Conservation (phyloP, 2,113 vertebrate genomes). For the Amphilophus citrinellus region DNA sequence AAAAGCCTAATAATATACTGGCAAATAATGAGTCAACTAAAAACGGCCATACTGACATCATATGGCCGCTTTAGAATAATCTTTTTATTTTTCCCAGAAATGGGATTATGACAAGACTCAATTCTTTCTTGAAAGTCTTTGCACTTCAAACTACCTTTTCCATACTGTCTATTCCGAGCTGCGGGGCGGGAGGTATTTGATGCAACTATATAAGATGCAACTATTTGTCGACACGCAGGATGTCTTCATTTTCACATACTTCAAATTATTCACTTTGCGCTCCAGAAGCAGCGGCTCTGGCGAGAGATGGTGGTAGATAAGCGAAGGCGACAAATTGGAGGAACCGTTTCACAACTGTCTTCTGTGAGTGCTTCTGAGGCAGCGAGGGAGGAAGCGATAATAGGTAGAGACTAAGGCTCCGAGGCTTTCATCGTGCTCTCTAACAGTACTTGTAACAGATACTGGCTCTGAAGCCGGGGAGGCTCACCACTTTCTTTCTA, state of each 20-base stretch:
- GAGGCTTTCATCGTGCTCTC: not conserved
- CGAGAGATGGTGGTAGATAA: not conserved
- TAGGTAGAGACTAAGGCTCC: not conserved
- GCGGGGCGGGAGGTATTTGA: not conserved
- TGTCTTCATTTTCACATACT: not conserved
- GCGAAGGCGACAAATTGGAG: not conserved
- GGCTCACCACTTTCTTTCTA: not conserved
- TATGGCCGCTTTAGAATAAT: not conserved
- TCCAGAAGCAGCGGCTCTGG: not conserved
- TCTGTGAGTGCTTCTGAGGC: not conserved
- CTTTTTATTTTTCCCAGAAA: not conserved
- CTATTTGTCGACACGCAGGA: not conserved
- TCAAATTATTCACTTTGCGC: not conserved
- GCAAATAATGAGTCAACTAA: not conserved
- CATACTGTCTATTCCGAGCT: not conserved
- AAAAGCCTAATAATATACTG: not conserved
- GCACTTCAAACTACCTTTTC: constrained; percentile 3
- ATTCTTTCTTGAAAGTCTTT: not conserved
- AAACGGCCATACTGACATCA: not conserved
- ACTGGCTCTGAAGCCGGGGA: not conserved
- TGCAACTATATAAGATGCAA: not conserved
- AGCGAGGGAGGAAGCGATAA: not conserved
- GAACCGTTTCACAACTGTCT: not conserved
- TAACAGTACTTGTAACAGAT: not conserved
- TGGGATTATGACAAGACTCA: no score